phyloP scores from a whole-genome alignment of 2,797 vertebrate genomes.

The Mycteria americana region DNA sequence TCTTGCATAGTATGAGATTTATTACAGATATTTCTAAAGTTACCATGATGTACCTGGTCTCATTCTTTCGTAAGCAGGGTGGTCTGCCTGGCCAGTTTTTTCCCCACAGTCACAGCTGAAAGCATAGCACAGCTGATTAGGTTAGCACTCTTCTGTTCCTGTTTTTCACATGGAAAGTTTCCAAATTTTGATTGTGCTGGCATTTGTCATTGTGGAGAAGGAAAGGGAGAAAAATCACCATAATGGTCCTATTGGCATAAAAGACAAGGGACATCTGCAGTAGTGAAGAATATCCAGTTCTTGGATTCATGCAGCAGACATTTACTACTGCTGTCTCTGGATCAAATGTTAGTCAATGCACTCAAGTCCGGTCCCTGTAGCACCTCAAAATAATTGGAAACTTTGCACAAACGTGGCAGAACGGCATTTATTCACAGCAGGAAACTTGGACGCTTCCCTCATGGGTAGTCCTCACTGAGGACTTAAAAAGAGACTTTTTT shows the following conservation, averaged over 20 bases:
- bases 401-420: background rate
- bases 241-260: constrained; percentile 8
- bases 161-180: constrained; percentile 3
- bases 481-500: background rate
- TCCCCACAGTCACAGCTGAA: background rate
- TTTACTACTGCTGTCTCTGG: background rate
- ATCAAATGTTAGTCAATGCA: background rate
- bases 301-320: background rate
- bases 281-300: background rate
- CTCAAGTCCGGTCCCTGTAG: background rate
- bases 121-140: background rate
- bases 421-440: background rate
- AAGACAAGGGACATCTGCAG: constrained; percentile 3
- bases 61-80: background rate
- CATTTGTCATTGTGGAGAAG: background rate
- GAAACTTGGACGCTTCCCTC: background rate
- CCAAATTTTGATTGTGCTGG: background rate
- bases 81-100: background rate
- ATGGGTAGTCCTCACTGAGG: background rate
- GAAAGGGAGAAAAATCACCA: background rate
- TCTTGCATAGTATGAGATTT: background rate
- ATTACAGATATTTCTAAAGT: background rate
- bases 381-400: background rate
- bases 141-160: background rate
- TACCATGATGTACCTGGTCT: background rate